Evolutionary conservation across 2,888 invertebrate genomes (phyloP).

Genomic region (Drosophila quasianomalipes): DNA sequence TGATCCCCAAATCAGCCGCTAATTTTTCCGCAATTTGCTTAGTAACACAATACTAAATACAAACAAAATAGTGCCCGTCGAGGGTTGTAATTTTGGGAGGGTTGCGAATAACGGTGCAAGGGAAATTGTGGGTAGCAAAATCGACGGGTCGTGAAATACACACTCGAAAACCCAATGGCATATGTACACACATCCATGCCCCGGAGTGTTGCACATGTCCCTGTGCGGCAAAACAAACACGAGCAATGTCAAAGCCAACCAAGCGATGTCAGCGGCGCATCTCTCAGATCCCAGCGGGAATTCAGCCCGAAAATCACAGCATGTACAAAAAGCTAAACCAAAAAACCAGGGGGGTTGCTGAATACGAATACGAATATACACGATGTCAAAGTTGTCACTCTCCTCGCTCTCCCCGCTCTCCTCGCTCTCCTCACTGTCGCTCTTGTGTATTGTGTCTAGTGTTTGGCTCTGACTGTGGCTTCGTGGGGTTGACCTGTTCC

Average conservation of each 20-base stretch:
- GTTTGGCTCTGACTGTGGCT: conserved; percentile 36
- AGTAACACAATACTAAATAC: conserved; percentile 85
- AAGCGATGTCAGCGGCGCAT: conserved; percentile 66
- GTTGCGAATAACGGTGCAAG: conserved; percentile 5
- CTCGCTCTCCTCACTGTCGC: conserved; percentile 11
- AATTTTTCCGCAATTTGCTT: conserved; percentile 86
- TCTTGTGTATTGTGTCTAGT: conserved; percentile 38
- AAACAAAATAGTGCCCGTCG: conserved; percentile 68
- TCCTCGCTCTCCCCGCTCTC: conserved; percentile 5
- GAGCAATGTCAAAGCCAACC: conserved; percentile 70
- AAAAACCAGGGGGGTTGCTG: background rate
- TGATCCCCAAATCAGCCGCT: conserved; percentile 86
- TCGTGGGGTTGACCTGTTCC: conserved; percentile 44
- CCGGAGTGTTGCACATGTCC: conserved; percentile 83
- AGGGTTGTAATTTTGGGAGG: conserved; percentile 38
- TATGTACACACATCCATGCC: conserved; percentile 74
- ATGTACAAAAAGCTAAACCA: conserved; percentile 32
- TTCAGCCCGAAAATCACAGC: conserved; percentile 81
- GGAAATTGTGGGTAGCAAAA: conserved; percentile 25
- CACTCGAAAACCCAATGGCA: conserved; percentile 74
- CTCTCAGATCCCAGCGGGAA: conserved; percentile 84
- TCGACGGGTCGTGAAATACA: conserved; percentile 79
- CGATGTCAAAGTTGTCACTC: conserved; percentile 17
- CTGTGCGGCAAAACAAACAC: conserved; percentile 79
- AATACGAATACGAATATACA: background rate